Evolutionary conservation across 2,888 invertebrate genomes (phyloP).

Genomic region (Oxytorus armatus): DNA sequence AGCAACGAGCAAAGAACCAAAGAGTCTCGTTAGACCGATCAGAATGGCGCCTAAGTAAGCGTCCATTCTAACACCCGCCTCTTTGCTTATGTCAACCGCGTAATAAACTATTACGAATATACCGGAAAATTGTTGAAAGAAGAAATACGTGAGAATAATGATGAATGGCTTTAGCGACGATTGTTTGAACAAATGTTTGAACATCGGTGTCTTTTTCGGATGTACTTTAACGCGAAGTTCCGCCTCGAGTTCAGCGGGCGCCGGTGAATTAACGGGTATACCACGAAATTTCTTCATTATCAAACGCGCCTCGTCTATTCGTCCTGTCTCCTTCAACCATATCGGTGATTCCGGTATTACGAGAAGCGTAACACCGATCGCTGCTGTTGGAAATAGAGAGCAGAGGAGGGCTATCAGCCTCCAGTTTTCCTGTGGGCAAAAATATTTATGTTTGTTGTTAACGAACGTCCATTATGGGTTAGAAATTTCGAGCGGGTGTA

Average conservation of each 20-base stretch:
- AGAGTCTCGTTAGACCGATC: slow-evolving; percentile 85
- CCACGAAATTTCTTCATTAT: slow-evolving; percentile 84
- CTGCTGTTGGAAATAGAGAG: slow-evolving; percentile 83
- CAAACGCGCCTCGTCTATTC: slow-evolving; percentile 84
- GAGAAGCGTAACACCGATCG: slow-evolving; percentile 82
- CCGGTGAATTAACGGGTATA: slow-evolving; percentile 71
- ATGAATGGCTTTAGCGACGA: slow-evolving; percentile 85
- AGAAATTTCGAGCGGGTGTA: too few species aligned
- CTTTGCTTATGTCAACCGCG: slow-evolving; percentile 85
- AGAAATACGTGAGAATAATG: slow-evolving; percentile 85
- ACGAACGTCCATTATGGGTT: not conserved
- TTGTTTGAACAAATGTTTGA: slow-evolving; percentile 80
- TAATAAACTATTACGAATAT: slow-evolving; percentile 86
- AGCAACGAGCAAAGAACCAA: slow-evolving; percentile 84
- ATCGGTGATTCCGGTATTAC: slow-evolving; percentile 86
- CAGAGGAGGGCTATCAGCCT: slow-evolving; percentile 84
- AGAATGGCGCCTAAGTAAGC: slow-evolving; percentile 85
- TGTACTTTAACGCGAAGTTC: slow-evolving; percentile 73
- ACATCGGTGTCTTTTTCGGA: slow-evolving; percentile 72
- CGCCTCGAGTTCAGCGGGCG: slow-evolving; percentile 70
- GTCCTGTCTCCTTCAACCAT: slow-evolving; percentile 85
- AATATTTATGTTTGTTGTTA: slow-evolving; percentile 15
- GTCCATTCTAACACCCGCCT: slow-evolving; percentile 85
- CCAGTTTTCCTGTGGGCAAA: slow-evolving; percentile 84
- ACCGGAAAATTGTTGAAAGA: slow-evolving; percentile 87